Conservation (phyloP, 2,113 vertebrate species). For the Passer montanus region DNA sequence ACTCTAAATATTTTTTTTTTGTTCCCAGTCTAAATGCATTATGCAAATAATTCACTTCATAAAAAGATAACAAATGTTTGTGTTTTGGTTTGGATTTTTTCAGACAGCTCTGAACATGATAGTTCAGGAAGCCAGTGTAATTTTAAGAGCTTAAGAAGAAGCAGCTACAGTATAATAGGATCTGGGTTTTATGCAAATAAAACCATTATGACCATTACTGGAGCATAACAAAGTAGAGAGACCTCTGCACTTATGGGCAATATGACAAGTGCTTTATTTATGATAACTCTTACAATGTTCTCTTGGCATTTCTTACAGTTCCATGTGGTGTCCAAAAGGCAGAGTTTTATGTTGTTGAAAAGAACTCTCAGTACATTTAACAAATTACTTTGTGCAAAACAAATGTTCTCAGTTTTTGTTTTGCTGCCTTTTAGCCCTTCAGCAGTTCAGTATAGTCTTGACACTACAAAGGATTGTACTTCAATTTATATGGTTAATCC, state of each 20-base stretch:
- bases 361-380: neutral
- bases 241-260: slow-evolving; percentile 53
- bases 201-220: slow-evolving; percentile 57
- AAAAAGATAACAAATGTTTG: slow-evolving; percentile 50
- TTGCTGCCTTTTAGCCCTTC: neutral
- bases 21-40: slow-evolving; percentile 5
- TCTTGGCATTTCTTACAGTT: neutral
- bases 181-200: slow-evolving; percentile 64
- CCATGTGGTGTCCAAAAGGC: neutral
- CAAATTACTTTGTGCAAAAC: slow-evolving; percentile 11
- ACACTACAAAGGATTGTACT: neutral
- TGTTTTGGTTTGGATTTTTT: neutral
- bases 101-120: neutral
- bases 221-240: slow-evolving; percentile 48
- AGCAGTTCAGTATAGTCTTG: neutral
- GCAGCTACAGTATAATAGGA: slow-evolving; percentile 55
- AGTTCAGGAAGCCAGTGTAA: slow-evolving; percentile 24
- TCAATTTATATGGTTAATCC: neutral
- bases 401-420: neutral
- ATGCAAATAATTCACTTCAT: slow-evolving; percentile 48
- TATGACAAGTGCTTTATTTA: slow-evolving; percentile 59
- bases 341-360: neutral
- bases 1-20: neutral
- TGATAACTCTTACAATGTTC: slow-evolving; percentile 25
- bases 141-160: slow-evolving; percentile 51